Conservation (phyloP, 2,888 invertebrate genomes). For the Cylindroiulus punctatus region DNA sequence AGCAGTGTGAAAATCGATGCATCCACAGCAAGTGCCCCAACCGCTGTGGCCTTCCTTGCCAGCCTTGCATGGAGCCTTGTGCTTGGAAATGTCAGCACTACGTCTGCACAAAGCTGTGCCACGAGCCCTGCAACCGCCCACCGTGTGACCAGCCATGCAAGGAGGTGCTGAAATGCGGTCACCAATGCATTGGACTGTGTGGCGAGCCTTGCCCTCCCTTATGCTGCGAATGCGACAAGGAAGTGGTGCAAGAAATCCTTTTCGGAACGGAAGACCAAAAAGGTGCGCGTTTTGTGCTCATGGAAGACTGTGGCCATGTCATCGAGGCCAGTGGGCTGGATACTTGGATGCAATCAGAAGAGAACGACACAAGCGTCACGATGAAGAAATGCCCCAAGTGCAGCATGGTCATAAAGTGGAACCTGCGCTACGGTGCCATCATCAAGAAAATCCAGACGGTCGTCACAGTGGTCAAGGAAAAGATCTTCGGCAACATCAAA, state of each 20-base stretch:
- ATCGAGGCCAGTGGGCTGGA: conserved; percentile 63
- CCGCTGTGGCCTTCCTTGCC: conserved; percentile 63
- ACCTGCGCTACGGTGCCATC: conserved; percentile 71
- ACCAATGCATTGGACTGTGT: conserved; percentile 66
- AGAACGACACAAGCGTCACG: conserved; percentile 54
- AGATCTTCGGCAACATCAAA: conserved; percentile 60
- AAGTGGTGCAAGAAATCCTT: conserved; percentile 64
- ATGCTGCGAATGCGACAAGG: conserved; percentile 58
- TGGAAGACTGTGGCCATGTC: conserved; percentile 64
- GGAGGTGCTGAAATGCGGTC: conserved; percentile 63
- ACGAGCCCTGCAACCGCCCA: conserved; percentile 64
- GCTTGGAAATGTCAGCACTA: conserved; percentile 64
- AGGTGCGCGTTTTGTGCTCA: conserved; percentile 66
- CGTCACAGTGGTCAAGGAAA: conserved; percentile 64
- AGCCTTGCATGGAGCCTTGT: conserved; percentile 65
- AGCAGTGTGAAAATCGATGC: conserved; percentile 64
- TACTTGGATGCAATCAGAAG: conserved; percentile 47
- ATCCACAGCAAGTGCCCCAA: conserved; percentile 63
- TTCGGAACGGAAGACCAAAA: conserved; percentile 70
- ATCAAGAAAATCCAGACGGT: conserved; percentile 67
- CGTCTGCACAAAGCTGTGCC: conserved; percentile 63
- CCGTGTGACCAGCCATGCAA: conserved; percentile 63
- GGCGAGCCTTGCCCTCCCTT: conserved; percentile 65
- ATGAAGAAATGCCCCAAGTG: conserved; percentile 72
- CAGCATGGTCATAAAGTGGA: conserved; percentile 71